phyloP scores from a whole-genome alignment of 2,888 invertebrate species.

The Anaspis maculata region DNA sequence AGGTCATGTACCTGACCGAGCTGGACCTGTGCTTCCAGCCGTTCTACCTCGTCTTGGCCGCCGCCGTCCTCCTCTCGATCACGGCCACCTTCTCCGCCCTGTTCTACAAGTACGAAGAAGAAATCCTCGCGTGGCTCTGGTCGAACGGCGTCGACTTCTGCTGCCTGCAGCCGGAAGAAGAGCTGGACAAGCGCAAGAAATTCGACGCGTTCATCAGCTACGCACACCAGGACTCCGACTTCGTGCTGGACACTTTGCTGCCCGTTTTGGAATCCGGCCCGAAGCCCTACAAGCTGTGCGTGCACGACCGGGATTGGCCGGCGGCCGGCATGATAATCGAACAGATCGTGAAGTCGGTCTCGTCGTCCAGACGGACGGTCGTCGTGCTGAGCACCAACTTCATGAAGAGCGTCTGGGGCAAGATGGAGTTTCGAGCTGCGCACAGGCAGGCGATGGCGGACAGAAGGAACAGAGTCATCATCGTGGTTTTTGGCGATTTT shows the following conservation, averaged over 20 bases:
- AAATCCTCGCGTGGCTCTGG: slow-evolving; percentile 57
- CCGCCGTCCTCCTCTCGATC: no score
- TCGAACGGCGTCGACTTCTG: slow-evolving; percentile 54
- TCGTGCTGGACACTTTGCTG: slow-evolving; percentile 56
- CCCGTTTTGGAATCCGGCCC: slow-evolving; percentile 55
- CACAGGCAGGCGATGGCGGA: slow-evolving; percentile 42
- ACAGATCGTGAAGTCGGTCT: slow-evolving; percentile 61
- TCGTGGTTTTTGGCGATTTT: slow-evolving; percentile 62
- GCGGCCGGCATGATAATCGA: slow-evolving; percentile 64
- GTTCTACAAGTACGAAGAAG: slow-evolving; percentile 39
- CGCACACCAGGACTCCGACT: slow-evolving; percentile 64
- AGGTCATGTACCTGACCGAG: no score
- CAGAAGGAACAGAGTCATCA: slow-evolving; percentile 46
- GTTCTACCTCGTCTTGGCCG: no score
- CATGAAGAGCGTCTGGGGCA: slow-evolving; percentile 63
- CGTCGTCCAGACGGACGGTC: slow-evolving; percentile 58
- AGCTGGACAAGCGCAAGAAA: slow-evolving; percentile 53
- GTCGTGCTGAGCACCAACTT: slow-evolving; percentile 62
- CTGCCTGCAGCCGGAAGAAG: no score
- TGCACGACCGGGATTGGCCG: slow-evolving; percentile 67
- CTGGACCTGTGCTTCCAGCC: no score
- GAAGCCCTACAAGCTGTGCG: slow-evolving; percentile 56
- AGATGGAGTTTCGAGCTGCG: slow-evolving; percentile 63
- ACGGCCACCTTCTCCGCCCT: no score
- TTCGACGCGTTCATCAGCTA: slow-evolving; percentile 77